Percentiles rank a stretch among this genome's conserved stretches.
These are phyloP conservation scores for Apogon hyalosoma DNA, from an alignment of 2,797 vertebrate species.

Conservation along the genomic window DNA sequence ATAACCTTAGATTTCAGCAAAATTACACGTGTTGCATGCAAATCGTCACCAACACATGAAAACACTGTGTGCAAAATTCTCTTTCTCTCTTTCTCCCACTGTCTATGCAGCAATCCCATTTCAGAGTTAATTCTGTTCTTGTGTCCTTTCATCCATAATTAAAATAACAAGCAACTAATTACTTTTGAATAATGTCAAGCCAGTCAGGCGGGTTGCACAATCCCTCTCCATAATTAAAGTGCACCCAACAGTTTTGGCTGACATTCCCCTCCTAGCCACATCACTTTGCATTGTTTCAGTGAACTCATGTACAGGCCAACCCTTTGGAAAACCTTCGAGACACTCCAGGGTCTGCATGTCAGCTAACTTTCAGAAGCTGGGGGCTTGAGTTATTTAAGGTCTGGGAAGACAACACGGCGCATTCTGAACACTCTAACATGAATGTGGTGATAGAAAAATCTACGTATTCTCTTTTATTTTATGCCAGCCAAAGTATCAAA, in stretches of 20 bases:
- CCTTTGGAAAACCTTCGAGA: conserved; percentile 46
- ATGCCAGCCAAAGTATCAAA: conserved; percentile 1
- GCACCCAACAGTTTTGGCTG: conserved; percentile 70
- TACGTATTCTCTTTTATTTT: conserved; percentile 10
- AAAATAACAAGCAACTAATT: conserved; percentile 80
- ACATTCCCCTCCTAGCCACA: conserved; percentile 60
- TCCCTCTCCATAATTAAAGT: conserved; percentile 77
- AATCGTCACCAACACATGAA: conserved; percentile 25
- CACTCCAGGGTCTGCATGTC: conserved; percentile 51
- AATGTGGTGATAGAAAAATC: conserved; percentile 31
- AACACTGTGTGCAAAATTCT: neutral
- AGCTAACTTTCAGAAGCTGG: conserved; percentile 49
- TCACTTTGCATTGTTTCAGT: conserved; percentile 59
- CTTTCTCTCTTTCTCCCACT: conserved; percentile 18
- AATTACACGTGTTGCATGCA: conserved; percentile 5
- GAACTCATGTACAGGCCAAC: conserved; percentile 27
- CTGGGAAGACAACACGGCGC: conserved; percentile 28
- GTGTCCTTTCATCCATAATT: conserved; percentile 77
- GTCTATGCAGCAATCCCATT: conserved; percentile 47
- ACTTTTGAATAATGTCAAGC: conserved; percentile 79
- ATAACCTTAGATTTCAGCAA: conserved; percentile 23
- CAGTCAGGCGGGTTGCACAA: conserved; percentile 73
- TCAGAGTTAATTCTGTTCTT: conserved; percentile 63
- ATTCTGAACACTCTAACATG: conserved; percentile 15
- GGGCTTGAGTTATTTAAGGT: conserved; percentile 46